Evolutionary conservation across 2,888 invertebrate genomes (phyloP).

Genomic region (Hyppa rectilinea): DNA sequence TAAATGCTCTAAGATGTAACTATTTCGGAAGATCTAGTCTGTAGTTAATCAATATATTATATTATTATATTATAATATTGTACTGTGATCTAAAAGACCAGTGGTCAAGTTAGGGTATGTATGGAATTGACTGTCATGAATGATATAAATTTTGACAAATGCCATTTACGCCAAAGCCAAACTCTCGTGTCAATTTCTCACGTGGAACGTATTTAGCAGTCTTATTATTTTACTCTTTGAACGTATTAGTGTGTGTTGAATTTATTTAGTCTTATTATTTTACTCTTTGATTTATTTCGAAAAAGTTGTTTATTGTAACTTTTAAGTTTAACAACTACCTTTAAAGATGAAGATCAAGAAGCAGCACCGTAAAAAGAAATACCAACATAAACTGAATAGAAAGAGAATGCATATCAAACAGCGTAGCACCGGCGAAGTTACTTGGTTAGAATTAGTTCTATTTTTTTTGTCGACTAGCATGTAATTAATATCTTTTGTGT

Average conservation of each 20-base stretch:
- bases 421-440: conserved; percentile 92
- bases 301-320: conserved; percentile 2
- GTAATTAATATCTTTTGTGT: not conserved
- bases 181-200: conserved; percentile 25
- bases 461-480: not conserved
- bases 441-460: conserved; percentile 90
- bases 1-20: too few species aligned
- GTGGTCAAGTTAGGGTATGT: not conserved
- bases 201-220: conserved; percentile 34
- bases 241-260: conserved; percentile 7
- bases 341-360: conserved; percentile 87
- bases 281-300: not conserved
- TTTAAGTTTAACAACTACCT: not conserved
- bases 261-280: too few species aligned
- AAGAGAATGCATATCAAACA: conserved; percentile 93
- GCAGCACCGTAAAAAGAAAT: conserved; percentile 92
- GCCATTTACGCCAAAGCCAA: too few species aligned
- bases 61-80: too few species aligned
- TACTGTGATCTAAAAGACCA: not conserved
- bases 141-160: too few species aligned
- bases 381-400: conserved; percentile 93
- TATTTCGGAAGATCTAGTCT: too few species aligned
- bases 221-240: too few species aligned
- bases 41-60: too few species aligned
- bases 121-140: too few species aligned